A percentile compares a stretch with the other conserved stretches of the same genome.
These are phyloP conservation scores for Gisinianus flammeolus DNA, from an alignment of 2,888 invertebrate genomes.

Conservation along the genomic window DNA sequence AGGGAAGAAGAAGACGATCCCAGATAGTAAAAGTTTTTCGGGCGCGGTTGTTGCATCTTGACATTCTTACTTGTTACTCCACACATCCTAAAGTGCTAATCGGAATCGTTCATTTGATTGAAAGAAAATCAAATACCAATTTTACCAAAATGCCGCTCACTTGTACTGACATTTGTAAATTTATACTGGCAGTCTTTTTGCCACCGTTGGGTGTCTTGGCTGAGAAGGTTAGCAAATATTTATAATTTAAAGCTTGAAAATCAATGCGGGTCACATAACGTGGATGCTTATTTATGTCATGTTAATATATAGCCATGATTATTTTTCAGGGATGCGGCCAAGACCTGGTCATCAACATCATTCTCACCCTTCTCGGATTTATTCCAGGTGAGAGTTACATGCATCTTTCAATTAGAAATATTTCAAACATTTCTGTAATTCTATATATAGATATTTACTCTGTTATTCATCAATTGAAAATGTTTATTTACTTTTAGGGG, in stretches of 20 bases:
- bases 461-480: too few species aligned
- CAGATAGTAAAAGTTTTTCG: not conserved
- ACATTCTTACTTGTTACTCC: not conserved
- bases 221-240: constrained; percentile 24
- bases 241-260: not conserved
- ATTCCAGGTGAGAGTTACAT: constrained; percentile 48
- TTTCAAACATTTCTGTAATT: too few species aligned
- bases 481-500: not conserved
- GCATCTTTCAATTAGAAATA: not conserved
- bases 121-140: not conserved
- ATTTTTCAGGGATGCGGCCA: constrained; percentile 51
- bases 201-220: constrained; percentile 55
- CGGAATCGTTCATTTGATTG: not conserved
- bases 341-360: constrained; percentile 58
- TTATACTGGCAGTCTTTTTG: constrained; percentile 56
- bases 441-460: too few species aligned
- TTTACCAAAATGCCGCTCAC: constrained; percentile 48
- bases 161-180: constrained; percentile 55
- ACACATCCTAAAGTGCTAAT: not conserved
- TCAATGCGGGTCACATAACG: too few species aligned
- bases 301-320: too few species aligned
- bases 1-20: too few species aligned
- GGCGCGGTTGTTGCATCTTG: constrained; percentile 2
- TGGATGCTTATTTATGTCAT: too few species aligned
- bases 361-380: constrained; percentile 55